Percentiles rank a stretch among this genome's conserved stretches.
These are phyloP conservation scores for Drosophila aldrichi DNA, from an alignment of 2,888 invertebrate species.

Conservation along the genomic window DNA sequence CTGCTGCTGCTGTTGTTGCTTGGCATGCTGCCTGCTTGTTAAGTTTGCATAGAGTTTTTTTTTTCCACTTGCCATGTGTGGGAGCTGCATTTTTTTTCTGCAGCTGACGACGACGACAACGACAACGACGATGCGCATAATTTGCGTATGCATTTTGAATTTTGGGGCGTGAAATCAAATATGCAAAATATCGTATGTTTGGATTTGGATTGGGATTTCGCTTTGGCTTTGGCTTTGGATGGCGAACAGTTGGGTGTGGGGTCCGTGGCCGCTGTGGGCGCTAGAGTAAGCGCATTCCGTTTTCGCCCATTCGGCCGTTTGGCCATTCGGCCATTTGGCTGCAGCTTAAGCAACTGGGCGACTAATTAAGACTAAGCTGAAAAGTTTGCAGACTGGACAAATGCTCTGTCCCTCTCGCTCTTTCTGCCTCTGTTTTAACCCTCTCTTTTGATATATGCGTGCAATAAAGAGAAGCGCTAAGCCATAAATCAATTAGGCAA, in stretches of 20 bases:
- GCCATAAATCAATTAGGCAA: conserved; percentile 76
- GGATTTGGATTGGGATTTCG: conserved; percentile 38
- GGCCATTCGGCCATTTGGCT: conserved; percentile 19
- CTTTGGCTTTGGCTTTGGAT: conserved; percentile 13
- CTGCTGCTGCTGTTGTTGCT: conserved; percentile 41
- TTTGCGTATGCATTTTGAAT: conserved; percentile 77
- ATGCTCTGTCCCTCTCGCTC: neutral
- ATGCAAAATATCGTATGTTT: conserved; percentile 74
- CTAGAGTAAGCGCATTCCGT: conserved; percentile 30
- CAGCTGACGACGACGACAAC: conserved; percentile 14
- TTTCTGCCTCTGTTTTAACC: neutral
- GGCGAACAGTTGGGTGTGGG: conserved; percentile 7
- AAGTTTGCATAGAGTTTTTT: conserved; percentile 59
- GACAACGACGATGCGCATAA: conserved; percentile 73
- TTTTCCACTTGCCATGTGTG: conserved; percentile 61
- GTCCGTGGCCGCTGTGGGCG: conserved; percentile 7
- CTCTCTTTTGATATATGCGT: conserved; percentile 50
- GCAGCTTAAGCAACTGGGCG: conserved; percentile 30
- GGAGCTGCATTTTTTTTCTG: conserved; percentile 51
- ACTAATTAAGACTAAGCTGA: conserved; percentile 74
- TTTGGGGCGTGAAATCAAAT: conserved; percentile 77
- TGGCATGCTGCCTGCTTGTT: conserved; percentile 72
- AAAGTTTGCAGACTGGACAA: conserved; percentile 64
- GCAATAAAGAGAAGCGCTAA: conserved; percentile 59
- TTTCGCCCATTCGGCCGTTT: conserved; percentile 18